phyloP scores from a whole-genome alignment of 1,140 invertebrate genomes.

The Bilobella aurantiaca region DNA sequence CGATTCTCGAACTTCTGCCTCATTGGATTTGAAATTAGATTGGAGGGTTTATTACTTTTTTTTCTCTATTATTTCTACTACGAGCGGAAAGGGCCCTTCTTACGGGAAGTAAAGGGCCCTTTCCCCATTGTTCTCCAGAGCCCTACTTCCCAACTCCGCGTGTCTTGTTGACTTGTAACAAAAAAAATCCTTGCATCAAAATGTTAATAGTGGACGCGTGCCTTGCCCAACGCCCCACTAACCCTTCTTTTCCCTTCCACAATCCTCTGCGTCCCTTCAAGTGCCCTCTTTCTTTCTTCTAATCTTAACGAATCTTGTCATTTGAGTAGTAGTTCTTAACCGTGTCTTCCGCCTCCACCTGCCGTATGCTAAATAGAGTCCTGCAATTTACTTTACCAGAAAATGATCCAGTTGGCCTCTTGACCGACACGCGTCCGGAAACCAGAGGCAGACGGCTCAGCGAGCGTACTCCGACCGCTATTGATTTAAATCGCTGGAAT shows the following conservation, averaged over 20 bases:
- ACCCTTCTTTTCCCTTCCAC: neutral
- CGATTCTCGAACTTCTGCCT: neutral
- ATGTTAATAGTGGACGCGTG: slow-evolving; percentile 29
- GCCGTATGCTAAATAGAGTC: slow-evolving; percentile 9
- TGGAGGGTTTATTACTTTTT: neutral
- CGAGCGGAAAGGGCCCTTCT: neutral
- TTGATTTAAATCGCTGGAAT: no score
- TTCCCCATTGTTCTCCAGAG: slow-evolving; percentile 10
- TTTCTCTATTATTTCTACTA: neutral
- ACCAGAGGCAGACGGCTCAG: neutral
- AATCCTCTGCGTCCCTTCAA: neutral
- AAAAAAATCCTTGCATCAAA: slow-evolving; percentile 19
- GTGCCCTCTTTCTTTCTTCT: neutral
- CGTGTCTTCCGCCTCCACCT: neutral
- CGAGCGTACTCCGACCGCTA: neutral
- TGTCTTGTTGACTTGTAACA: neutral
- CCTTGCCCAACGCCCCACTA: slow-evolving; percentile 18
- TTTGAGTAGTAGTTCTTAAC: neutral
- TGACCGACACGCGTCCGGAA: neutral
- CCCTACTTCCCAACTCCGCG: neutral
- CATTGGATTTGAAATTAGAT: neutral
- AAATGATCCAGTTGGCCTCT: neutral
- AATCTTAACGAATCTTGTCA: slow-evolving; percentile 3
- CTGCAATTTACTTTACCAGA: no score
- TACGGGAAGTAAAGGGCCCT: neutral